These are phyloP conservation scores for Eospalax fontanierii DNA, from an alignment of 2,797 vertebrate species.

Conservation along the genomic window DNA sequence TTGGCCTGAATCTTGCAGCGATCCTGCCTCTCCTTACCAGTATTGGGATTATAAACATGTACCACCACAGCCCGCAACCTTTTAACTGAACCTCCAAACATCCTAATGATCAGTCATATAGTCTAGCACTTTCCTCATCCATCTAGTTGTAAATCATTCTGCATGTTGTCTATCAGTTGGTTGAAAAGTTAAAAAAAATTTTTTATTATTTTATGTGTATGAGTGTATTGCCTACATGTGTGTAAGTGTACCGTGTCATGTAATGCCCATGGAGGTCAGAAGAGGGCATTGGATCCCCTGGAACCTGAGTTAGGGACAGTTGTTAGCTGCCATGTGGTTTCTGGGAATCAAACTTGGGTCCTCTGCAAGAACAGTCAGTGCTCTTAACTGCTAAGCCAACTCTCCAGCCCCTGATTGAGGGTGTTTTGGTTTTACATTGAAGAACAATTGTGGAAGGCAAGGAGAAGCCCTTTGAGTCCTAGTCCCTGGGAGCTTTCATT, in stretches of 20 bases:
- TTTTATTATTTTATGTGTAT: no score
- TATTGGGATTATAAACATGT: not conserved
- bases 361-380: no score
- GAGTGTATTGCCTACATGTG: no score
- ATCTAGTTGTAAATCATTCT: slow-evolving; percentile 35
- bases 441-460: not conserved
- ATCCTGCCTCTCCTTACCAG: not conserved
- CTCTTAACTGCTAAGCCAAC: no score
- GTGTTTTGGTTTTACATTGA: not conserved
- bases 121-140: slow-evolving; percentile 14
- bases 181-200: no score
- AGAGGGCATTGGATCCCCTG: no score
- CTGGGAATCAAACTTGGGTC: no score
- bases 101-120: not conserved
- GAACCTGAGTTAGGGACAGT: no score
- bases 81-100: not conserved
- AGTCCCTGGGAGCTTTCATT: not conserved
- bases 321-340: no score
- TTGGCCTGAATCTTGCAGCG: not conserved
- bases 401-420: no score
- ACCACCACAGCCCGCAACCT: not conserved
- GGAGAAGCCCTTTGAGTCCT: not conserved
- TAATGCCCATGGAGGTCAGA: no score
- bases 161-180: not conserved
- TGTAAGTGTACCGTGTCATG: no score